Conservation (phyloP, 2,888 invertebrate species). For the Ichneumoninae sp. region DNA sequence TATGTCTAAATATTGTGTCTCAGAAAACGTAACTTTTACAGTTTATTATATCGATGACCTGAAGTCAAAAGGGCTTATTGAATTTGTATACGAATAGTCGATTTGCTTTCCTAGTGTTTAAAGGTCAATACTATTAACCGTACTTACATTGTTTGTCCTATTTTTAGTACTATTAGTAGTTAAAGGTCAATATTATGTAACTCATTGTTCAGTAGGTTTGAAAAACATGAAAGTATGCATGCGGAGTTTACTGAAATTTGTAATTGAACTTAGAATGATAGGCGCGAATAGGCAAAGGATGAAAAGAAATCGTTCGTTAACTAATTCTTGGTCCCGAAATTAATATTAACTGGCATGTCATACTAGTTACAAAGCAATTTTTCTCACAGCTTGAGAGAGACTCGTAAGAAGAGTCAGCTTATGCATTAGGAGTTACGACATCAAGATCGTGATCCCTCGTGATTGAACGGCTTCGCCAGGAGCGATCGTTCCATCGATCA, state of each 20-base stretch:
- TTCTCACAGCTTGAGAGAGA: slow-evolving; percentile 4
- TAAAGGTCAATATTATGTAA: slow-evolving; percentile 19
- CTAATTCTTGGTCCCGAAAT: neutral
- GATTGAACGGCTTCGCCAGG: slow-evolving; percentile 5
- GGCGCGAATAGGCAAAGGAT: neutral
- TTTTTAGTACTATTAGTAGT: neutral
- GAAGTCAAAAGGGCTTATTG: neutral
- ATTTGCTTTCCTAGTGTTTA: neutral
- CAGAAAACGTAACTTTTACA: neutral
- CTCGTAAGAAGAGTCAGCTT: slow-evolving; percentile 10
- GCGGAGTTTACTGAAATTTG: neutral
- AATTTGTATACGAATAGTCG: too few relatives aligned
- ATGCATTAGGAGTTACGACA: slow-evolving; percentile 42
- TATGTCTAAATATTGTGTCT: slow-evolving; percentile 2
- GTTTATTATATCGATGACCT: neutral
- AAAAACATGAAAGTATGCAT: too few relatives aligned
- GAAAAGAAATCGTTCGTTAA: neutral
- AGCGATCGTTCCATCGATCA: slow-evolving; percentile 27
- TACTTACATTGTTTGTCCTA: too few relatives aligned
- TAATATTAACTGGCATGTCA: neutral
- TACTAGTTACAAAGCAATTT: neutral
- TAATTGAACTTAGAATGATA: slow-evolving; percentile 14
- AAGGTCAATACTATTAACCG: neutral
- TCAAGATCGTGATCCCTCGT: slow-evolving; percentile 29
- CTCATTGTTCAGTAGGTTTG: neutral